phyloP scores from a whole-genome alignment of 2,797 vertebrate species.

The Eospalax fontanierii region DNA sequence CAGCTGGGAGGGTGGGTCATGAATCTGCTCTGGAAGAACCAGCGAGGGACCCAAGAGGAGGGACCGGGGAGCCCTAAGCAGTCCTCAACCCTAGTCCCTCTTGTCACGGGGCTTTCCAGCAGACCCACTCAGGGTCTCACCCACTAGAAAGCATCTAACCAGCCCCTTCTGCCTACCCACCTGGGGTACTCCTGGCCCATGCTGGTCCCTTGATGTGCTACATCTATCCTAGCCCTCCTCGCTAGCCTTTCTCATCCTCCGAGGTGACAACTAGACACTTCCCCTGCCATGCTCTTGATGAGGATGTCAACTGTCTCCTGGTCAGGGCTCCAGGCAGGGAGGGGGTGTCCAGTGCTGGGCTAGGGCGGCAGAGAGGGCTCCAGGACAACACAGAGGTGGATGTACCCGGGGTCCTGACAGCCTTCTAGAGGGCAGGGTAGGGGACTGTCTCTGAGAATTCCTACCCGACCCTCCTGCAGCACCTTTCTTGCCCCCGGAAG shows the following conservation, averaged over 20 bases:
- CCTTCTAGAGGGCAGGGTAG: not conserved
- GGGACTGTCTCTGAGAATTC: not conserved
- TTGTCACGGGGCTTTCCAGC: not conserved
- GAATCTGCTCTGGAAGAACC: not conserved
- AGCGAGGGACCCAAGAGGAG: not conserved
- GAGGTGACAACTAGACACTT: not conserved
- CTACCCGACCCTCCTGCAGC: not conserved
- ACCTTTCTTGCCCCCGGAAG: not conserved
- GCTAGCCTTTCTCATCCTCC: not conserved
- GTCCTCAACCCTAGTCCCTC: not conserved
- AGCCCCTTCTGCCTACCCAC: not conserved
- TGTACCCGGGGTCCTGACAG: not conserved
- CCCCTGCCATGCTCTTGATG: not conserved
- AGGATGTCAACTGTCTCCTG: rapidly evolving
- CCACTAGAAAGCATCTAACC: no score
- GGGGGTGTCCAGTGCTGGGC: no score
- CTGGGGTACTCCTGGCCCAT: no score
- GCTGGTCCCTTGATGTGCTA: not conserved
- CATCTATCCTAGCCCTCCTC: not conserved
- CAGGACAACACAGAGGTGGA: not conserved
- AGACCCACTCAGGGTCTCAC: not conserved
- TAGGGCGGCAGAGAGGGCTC: not conserved
- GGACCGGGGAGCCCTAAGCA: rapidly evolving
- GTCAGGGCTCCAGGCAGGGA: not conserved
- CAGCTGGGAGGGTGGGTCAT: not conserved